Base-by-base conservation (phyloP, 1,140 invertebrate species). In the Gryllus bimaculatus region DNA sequence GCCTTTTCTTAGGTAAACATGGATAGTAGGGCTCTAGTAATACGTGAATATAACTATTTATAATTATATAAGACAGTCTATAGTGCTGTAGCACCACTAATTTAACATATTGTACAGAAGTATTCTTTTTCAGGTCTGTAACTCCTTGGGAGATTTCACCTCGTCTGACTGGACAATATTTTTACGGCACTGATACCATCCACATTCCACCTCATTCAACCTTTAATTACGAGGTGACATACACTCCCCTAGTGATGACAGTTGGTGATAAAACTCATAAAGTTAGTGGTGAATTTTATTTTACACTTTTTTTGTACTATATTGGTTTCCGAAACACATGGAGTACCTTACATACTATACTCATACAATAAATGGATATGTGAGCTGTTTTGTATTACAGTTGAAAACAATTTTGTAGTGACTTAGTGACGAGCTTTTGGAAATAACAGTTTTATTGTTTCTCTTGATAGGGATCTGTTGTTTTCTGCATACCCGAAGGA, bases 141-240 rank as follows among this genome's bases (percentile, higher is more conserved):
- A 20, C 79, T 39, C 15, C 48, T 20, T 87, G 86, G 86, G 80
- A 80, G 66, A 78, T 87, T 8, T 83, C 82, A 49, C 83, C 85
- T 0, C 66, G 81, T 54, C 73, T 85, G n/a, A 81, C 80, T n/a
- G 87, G 86, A 48, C 80, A 86, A n/a, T 83, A 82, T 75, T 87
- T 86, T 80, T 79, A 75, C 21, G 75, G 79, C 0, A 77, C 82
- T 8, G 80, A 84, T 8, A 15, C 80, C 18, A 74, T 85, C 8
- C 74, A 78, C 8, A 47, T 86, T 8, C 73, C 81, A 21, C 54
- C 85, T 18, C 82, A 83, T 49, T 80, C 78, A 47, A 79, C 76
- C 0, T 66, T 76, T 8, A 1, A 21, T 3, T 85, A 81, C 48
- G 47, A 47, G 5, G 47, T 87, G 6, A 81, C 79, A 0, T 87